Base-by-base conservation (phyloP, 2,888 invertebrate genomes). In the Argyra leucocephala region DNA sequence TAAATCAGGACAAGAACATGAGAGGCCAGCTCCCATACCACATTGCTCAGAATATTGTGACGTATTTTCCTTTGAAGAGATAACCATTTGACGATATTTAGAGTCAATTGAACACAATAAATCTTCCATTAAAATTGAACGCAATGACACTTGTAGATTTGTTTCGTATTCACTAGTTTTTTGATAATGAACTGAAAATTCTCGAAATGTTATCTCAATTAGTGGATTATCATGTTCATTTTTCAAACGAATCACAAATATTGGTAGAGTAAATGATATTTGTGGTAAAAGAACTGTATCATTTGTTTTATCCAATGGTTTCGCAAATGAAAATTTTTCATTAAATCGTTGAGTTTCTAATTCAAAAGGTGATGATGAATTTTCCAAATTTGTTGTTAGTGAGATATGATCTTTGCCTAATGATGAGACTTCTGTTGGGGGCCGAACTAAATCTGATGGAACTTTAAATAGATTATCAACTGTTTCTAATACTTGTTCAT, bases 81-180 rank as follows among this genome's bases (percentile, higher is more conserved):
- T 86, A 77, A 96, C 90, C 84, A 96, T 88, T 75, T 87, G 86
- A 48, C 94, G 85, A 79, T 93, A 90, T 71, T 87, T 87, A 0
- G 92, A 90, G 60, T 88, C 88, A 22, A 85, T 83, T 2, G 88
- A 86, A 73, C 90, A 88, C 9, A 91, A 84, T 4, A 96, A 82
- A 80, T 96, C 96, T 77, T 96, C 95, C 90, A 96, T 92, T 4
- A 90, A 83, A 23, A 96, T 84, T 0, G 95, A 92, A 70, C 91
- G 86, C 9, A 96, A 81, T 0, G 91, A 88, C 18, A 93, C 87
- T 84, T 88, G 88, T 64, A 93, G 83, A 70, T 85, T 85, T 4
- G 90, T 91, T 75, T 90, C 88, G 72, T 85, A 85, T 23, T 81
- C 82, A 69, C 86, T 86, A 66, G 83, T 81, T 70, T 86, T 86